Conservation (phyloP, 2,797 vertebrate species). For the Thripadectes ignobilis region DNA sequence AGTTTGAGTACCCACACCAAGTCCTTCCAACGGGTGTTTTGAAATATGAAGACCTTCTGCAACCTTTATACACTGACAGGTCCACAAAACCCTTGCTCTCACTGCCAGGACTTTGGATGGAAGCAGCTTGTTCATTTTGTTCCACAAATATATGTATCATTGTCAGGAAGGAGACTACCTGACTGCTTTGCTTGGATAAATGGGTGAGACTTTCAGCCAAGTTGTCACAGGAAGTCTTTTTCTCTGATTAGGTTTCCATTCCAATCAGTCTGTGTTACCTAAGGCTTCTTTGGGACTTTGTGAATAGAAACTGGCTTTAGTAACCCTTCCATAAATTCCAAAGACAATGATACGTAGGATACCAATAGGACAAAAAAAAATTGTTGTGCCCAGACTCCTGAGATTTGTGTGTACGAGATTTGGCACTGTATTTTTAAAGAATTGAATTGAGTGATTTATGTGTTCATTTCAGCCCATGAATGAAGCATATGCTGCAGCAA, state of each 20-base stretch:
- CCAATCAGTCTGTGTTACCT: neutral
- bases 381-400: neutral
- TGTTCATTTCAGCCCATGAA: neutral
- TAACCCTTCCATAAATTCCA: neutral
- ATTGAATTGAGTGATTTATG: neutral
- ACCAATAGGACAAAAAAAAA: neutral
- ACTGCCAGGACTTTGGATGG: neutral
- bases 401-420: neutral
- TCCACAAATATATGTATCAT: neutral
- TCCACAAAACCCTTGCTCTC: neutral
- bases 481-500: neutral
- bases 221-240: neutral
- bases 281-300: neutral
- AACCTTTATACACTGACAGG: neutral
- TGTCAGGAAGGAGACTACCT: neutral
- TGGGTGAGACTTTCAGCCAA: neutral
- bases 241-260: neutral
- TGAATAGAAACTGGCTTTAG: neutral
- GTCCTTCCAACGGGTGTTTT: neutral
- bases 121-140: neutral
- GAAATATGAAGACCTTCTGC: neutral
- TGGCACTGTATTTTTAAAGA: neutral
- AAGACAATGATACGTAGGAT: neutral
- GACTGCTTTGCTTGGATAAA: neutral
- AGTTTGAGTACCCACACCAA: neutral